Conservation (phyloP, 2,113 vertebrate species). For the Cacatua alba region DNA sequence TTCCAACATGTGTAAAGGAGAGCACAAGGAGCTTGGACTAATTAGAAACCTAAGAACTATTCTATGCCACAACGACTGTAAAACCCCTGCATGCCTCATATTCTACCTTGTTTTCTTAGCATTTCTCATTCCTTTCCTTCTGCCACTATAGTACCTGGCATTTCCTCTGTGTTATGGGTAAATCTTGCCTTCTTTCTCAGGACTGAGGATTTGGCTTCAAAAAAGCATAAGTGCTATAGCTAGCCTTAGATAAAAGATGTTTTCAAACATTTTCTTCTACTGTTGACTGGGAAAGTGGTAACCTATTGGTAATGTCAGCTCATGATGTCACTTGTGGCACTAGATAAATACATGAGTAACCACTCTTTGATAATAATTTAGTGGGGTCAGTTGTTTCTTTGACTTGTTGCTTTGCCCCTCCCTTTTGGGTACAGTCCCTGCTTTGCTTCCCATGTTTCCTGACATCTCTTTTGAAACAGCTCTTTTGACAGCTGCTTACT, state of each 20-base stretch:
- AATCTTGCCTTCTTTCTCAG: neutral
- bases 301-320: conserved; percentile 49
- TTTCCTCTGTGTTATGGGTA: neutral
- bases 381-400: neutral
- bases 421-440: neutral
- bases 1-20: neutral
- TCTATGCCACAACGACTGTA: neutral
- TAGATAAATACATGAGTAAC: conserved; percentile 40
- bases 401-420: conserved; percentile 1
- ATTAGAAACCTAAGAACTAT: neutral
- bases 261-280: neutral
- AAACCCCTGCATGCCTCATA: neutral
- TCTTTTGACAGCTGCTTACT: neutral
- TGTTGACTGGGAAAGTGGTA: conserved; percentile 52
- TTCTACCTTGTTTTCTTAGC: neutral
- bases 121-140: neutral
- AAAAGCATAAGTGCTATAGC: neutral
- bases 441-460: neutral
- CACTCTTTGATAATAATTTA: conserved; percentile 27
- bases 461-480: neutral
- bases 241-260: neutral
- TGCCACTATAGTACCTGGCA: neutral
- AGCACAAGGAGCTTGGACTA: neutral
- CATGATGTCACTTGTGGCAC: conserved; percentile 40
- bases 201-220: neutral